Evolutionary conservation across 2,113 vertebrate species (phyloP).

Genomic region (Sturnira hondurensis): DNA sequence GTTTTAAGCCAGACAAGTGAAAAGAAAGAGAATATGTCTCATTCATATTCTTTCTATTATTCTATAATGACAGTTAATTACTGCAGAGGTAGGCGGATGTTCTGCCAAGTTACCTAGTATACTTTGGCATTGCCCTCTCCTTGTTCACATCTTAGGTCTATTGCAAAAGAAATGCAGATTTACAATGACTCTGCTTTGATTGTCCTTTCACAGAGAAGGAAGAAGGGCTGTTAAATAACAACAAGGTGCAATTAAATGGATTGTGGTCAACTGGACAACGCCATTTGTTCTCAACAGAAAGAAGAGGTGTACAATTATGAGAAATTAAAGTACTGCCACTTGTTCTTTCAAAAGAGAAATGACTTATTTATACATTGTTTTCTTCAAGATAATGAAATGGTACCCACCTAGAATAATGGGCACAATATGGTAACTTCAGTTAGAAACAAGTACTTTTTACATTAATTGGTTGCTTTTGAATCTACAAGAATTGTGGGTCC

Average conservation of each 20-base stretch:
- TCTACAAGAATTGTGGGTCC: neutral
- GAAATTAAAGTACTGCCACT: neutral
- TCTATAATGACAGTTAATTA: conserved; percentile 39
- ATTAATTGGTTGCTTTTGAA: neutral
- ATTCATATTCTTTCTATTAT: conserved; percentile 10
- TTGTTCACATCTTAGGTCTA: conserved; percentile 23
- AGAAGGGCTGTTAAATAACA: conserved; percentile 51
- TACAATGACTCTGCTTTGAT: conserved; percentile 49
- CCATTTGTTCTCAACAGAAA: conserved; percentile 7
- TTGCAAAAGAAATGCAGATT: conserved; percentile 40
- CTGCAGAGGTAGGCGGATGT: neutral
- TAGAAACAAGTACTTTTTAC: neutral
- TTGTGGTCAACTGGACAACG: neutral
- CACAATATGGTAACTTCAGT: neutral
- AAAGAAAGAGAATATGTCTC: conserved; percentile 45
- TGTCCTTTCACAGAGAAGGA: conserved; percentile 11
- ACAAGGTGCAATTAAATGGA: conserved; percentile 39
- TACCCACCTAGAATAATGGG: neutral
- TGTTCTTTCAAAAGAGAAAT: neutral
- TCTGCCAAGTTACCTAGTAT: neutral
- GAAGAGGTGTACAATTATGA: neutral
- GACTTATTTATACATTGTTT: neutral
- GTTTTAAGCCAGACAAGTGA: neutral
- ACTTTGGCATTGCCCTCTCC: conserved; percentile 1
- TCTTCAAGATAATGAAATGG: neutral